phyloP scores from a whole-genome alignment of 2,888 invertebrate genomes.

The Eledona agricola region DNA sequence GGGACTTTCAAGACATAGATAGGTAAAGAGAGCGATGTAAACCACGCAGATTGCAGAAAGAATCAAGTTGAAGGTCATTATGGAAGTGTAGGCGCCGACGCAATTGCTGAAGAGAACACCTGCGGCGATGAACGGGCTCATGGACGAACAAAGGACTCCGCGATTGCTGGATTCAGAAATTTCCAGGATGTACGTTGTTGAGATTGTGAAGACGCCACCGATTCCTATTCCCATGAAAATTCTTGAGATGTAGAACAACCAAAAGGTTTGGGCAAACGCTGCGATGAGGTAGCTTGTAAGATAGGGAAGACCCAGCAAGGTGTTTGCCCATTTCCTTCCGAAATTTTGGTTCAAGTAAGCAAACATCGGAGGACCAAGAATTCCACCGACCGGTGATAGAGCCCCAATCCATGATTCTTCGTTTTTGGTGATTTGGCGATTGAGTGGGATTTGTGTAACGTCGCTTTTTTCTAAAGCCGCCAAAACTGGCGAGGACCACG shows the following conservation, averaged over 20 bases:
- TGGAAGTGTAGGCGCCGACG: conserved; percentile 45
- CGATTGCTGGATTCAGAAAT: conserved; percentile 80
- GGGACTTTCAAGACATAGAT: conserved; percentile 23
- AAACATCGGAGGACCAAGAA: conserved; percentile 72
- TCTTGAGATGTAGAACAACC: conserved; percentile 64
- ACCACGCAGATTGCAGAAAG: conserved; percentile 38
- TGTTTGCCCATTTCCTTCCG: conserved; percentile 73
- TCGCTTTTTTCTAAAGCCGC: conserved; percentile 44
- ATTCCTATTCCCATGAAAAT: conserved; percentile 71
- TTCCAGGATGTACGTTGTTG: conserved; percentile 87
- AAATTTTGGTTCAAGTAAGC: conserved; percentile 71
- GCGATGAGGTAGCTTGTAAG: conserved; percentile 61
- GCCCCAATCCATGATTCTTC: conserved; percentile 66
- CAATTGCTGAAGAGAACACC: conserved; percentile 69
- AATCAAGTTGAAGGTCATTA: conserved; percentile 44
- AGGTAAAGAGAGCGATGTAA: conserved; percentile 41
- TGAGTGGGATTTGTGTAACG: conserved; percentile 52
- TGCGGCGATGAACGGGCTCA: conserved; percentile 74
- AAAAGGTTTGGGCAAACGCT: conserved; percentile 41
- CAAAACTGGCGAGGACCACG: conserved; percentile 59
- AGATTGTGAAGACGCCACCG: conserved; percentile 74
- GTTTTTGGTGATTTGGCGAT: conserved; percentile 48
- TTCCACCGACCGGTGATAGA: conserved; percentile 62
- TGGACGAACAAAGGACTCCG: conserved; percentile 74
- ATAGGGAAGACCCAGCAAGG: conserved; percentile 71